Conservation (phyloP, 1,140 invertebrate species). For the Plutomurus gul region DNA sequence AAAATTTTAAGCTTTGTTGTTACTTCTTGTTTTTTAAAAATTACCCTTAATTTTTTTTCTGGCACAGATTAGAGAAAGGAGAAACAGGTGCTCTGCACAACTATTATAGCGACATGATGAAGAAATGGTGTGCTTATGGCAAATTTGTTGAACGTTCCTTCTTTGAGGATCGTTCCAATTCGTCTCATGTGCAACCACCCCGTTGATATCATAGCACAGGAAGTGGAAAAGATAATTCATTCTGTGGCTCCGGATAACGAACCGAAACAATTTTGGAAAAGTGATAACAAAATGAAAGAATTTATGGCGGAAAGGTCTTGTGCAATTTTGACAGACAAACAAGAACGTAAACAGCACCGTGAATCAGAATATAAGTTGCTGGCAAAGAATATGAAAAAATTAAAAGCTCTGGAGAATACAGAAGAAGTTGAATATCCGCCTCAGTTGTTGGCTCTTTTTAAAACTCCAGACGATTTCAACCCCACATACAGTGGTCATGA, state of each 20-base stretch:
- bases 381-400: background rate
- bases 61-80: background rate
- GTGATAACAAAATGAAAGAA: background rate
- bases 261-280: conserved; percentile 43
- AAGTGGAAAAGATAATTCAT: conserved; percentile 48
- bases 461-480: conserved; percentile 38
- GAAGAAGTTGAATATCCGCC: conserved; percentile 38
- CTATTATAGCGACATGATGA: conserved; percentile 61
- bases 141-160: conserved; percentile 63
- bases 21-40: no score
- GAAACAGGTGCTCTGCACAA: background rate
- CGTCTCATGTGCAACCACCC: conserved; percentile 32
- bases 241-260: conserved; percentile 33
- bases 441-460: conserved; percentile 56
- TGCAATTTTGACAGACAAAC: background rate
- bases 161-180: conserved; percentile 53
- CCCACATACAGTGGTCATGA: conserved; percentile 3
- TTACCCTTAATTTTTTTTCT: background rate
- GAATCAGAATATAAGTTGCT: conserved; percentile 37
- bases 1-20: background rate
- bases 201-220: conserved; percentile 37
- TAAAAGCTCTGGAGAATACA: background rate
- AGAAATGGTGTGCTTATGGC: conserved; percentile 67
- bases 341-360: background rate
- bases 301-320: background rate